Percentiles rank a stretch among this genome's conserved stretches.
These are phyloP conservation scores for Eulemur mongoz DNA, from an alignment of 2,797 vertebrate species.

Conservation along the genomic window DNA sequence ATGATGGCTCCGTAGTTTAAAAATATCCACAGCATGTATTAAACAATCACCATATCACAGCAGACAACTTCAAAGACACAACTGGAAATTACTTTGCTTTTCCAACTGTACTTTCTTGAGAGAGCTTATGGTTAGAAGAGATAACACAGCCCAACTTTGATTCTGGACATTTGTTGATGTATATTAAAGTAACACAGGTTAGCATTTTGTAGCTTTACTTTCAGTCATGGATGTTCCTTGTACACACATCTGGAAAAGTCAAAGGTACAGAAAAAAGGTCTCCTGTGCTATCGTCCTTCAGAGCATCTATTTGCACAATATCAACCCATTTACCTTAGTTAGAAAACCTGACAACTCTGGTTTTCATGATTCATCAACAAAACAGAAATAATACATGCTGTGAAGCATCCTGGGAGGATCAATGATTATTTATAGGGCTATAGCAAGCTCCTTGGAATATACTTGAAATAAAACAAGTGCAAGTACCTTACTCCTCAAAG, in stretches of 20 bases:
- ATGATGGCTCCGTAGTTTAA: conserved; percentile 72
- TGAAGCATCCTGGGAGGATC: conserved; percentile 37
- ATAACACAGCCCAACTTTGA: conserved; percentile 84
- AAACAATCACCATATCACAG: conserved; percentile 76
- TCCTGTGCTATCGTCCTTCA: background rate
- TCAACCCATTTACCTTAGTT: conserved; percentile 39
- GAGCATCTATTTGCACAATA: background rate
- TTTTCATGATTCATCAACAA: conserved; percentile 53
- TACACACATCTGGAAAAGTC: conserved; percentile 44
- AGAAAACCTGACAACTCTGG: conserved; percentile 34
- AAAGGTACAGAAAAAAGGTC: conserved; percentile 45
- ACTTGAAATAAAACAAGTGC: conserved; percentile 50
- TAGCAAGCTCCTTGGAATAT: conserved; percentile 35
- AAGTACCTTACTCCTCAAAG: conserved; percentile 21
- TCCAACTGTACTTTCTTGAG: conserved; percentile 73
- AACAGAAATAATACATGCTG: conserved; percentile 50
- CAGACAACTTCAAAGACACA: conserved; percentile 84
- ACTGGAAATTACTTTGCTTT: conserved; percentile 81
- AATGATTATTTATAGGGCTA: conserved; percentile 49
- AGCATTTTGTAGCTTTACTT: conserved; percentile 75
- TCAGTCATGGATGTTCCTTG: conserved; percentile 29
- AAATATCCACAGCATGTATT: conserved; percentile 76
- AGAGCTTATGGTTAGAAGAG: conserved; percentile 81
- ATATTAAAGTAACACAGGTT: conserved; percentile 80
- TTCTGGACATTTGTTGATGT: conserved; percentile 78